Evolutionary conservation across 1,140 invertebrate species (phyloP), one percentile per base, ranked within the genome.

Genomic region (Rhysida immarginata): DNA sequence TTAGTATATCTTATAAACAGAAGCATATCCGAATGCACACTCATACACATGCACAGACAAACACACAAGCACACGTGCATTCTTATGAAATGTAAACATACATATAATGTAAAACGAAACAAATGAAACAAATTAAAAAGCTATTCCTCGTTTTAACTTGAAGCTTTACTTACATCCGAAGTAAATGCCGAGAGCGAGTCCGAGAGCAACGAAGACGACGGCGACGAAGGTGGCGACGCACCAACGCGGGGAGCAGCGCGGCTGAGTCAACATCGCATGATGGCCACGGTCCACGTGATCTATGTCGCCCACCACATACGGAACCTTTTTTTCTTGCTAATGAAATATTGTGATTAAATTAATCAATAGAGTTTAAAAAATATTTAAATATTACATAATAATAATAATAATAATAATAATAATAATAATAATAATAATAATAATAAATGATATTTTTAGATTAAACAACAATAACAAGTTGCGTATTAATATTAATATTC

Each of bases 151-250:
- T 48, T 3, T 8, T 24, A 48, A 48, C 24, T 24, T 48, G 41
- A 42, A 42, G 13, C 13, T 42, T 42, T 42, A 42, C 41, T 42
- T n/a, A 48, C 45, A 48, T 48, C 45, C 45, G 13, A 48, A 48
- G 18, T 48, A 48, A 18, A 48, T 18, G 13, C 45, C 45, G 5
- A 24, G 18, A 21, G 18, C 45, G 45, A 48, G 18, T 48, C 45
- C 45, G 13, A 48, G 18, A 20, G 24, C 13, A 18, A 48, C 45
- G 18, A 24, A 48, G 13, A 48, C 45, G 24, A 48, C 18, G 45
- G 45, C 45, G 16, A 35, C 29, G 16, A 35, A 5, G 16, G 16
- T 35, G 29, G 29, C 29, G 5, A 35, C 5, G 16, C 29, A 5
- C 29, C 29, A 35, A 8, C 29, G 5, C 16, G 5, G 5, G 29